Evolutionary conservation across 2,113 vertebrate genomes (phyloP), one percentile per base, ranked within the genome.

Genomic region (Semicossyphus pulcher): DNA sequence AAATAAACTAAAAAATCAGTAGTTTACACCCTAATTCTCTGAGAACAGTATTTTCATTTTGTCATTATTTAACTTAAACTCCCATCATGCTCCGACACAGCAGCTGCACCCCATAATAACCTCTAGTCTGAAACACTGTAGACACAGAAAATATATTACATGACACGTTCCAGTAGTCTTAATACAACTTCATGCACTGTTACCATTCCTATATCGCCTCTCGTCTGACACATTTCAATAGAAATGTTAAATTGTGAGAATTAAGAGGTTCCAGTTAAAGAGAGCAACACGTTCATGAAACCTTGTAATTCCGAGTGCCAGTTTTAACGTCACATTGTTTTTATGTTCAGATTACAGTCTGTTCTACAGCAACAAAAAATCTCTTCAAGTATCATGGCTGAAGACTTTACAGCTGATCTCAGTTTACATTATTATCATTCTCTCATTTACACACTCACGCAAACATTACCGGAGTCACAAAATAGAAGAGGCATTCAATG

Each of bases 381-480:
- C 25, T 91, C 89, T 96, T 96, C 96, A 96, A 96, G 96, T 96
- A 96, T 95, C 89, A 89, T 49, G 90, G 89, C 89, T 91, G 88
- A 88, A 73, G 83, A 91, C 94, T 94, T 91, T 86, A 91, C 92
- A 92, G 91, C 90, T 91, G 92, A 94, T 95, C 92, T 94, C 91
- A 85, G 67, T 90, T 88, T 84, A 92, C 69, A 90, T 76, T 85
- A 92, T 91, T 90, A 93, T 87, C 90, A 94, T 42, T 72, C 31
- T 91, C 72, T 92, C 72, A 76, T 76, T 70, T 5, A 21, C 44
- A 59, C 34, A 63, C 51, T 28, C 48, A 31, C 42, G 5, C 58
- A 37, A n/a, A 53, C 41, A 41, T 18, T 62, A 57, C 42, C 32
- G 64, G 34, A 62, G 57, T 77, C 54, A 60, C 44, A 54, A 23